Evolutionary conservation across 1,140 invertebrate genomes (phyloP).

Genomic region (Meloidogyne exigua): DNA sequence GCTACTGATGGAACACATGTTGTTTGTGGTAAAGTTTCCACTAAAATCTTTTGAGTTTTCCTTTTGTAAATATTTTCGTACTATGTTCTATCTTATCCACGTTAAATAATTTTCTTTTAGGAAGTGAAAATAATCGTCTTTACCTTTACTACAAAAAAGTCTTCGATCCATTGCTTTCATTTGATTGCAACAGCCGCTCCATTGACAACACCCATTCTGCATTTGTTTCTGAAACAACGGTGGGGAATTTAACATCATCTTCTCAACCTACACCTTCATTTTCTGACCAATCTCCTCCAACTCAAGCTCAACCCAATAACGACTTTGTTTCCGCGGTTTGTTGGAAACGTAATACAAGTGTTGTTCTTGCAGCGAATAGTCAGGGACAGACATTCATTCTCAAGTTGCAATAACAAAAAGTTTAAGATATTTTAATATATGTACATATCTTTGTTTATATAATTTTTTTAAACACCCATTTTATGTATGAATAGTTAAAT

Average conservation of each 20-base stretch:
- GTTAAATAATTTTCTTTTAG: slow-evolving; percentile 48
- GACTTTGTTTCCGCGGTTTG: slow-evolving; percentile 26
- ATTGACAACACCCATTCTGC: neutral
- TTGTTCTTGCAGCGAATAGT: slow-evolving; percentile 25
- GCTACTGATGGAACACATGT: slow-evolving; percentile 90
- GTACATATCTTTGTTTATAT: too few species aligned
- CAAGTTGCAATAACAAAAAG: slow-evolving; percentile 2
- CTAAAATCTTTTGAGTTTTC: neutral
- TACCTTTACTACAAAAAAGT: slow-evolving; percentile 90
- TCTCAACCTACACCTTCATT: neutral
- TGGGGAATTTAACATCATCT: neutral
- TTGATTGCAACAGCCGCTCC: slow-evolving; percentile 13
- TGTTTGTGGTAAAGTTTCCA: slow-evolving; percentile 75
- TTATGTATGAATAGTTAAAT: too few species aligned
- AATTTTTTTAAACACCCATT: too few species aligned
- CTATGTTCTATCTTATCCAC: too few species aligned
- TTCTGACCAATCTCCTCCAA: neutral
- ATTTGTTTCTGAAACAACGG: neutral
- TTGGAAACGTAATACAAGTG: slow-evolving; percentile 19
- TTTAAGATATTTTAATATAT: neutral
- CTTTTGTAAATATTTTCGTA: too few species aligned
- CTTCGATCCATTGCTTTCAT: slow-evolving; percentile 68
- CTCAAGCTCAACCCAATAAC: neutral
- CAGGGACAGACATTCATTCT: slow-evolving; percentile 28
- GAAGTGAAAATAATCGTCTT: slow-evolving; percentile 87